Evolutionary conservation across 1,140 invertebrate species (phyloP).

Genomic region (Rhyacophila brunnea): DNA sequence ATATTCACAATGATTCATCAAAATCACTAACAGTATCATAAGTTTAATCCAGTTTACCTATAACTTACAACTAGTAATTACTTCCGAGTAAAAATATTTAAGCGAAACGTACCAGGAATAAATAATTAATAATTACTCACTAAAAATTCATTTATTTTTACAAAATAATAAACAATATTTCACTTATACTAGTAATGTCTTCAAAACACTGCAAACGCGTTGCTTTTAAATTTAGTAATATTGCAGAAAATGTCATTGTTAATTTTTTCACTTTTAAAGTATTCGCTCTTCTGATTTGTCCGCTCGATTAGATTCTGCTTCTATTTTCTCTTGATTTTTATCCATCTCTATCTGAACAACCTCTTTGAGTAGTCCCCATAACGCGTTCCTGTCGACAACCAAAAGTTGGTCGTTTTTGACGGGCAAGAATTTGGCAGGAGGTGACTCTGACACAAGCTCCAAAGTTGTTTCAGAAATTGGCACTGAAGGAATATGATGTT

Average conservation of each 20-base stretch:
- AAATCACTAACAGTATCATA: neutral
- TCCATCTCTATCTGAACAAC: slow-evolving; percentile 41
- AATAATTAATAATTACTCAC: no score
- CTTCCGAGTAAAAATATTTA: no score
- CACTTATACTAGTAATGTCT: no score
- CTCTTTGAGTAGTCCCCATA: slow-evolving; percentile 62
- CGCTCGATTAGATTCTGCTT: slow-evolving; percentile 17
- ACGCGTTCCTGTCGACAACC: slow-evolving; percentile 57
- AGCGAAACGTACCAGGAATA: no score
- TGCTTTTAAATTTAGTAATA: neutral
- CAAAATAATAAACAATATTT: no score
- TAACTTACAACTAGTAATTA: no score
- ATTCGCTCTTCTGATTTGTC: slow-evolving; percentile 8
- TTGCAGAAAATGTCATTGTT: no score
- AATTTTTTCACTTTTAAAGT: slow-evolving; percentile 14
- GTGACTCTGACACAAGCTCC: slow-evolving; percentile 30
- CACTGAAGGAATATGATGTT: slow-evolving; percentile 49
- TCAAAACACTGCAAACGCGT: neutral
- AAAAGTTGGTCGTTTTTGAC: slow-evolving; percentile 57
- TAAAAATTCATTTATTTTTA: no score
- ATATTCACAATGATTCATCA: no score
- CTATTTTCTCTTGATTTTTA: slow-evolving; percentile 31
- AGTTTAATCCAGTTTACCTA: neutral
- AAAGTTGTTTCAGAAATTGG: slow-evolving; percentile 51
- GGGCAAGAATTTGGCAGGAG: slow-evolving; percentile 46